phyloP scores from a whole-genome alignment of 2,797 vertebrate genomes.

The Muscicapa striata region DNA sequence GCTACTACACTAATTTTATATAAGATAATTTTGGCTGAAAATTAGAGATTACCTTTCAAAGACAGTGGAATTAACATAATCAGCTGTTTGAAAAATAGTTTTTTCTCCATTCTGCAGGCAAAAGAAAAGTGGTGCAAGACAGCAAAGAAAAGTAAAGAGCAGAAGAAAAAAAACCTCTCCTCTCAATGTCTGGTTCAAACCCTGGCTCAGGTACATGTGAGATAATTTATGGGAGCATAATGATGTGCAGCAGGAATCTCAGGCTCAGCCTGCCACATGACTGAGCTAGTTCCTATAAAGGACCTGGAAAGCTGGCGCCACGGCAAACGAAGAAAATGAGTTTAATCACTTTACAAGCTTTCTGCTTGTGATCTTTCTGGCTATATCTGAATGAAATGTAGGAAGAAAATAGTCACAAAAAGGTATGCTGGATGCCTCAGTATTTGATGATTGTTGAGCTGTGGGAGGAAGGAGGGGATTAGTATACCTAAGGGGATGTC shows the following conservation, averaged over 20 bases:
- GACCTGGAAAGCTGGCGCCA: conserved; percentile 85
- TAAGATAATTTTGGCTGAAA: neutral
- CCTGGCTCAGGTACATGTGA: conserved; percentile 44
- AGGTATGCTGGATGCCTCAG: conserved; percentile 78
- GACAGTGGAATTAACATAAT: neutral
- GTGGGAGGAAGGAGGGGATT: neutral
- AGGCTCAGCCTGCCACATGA: conserved; percentile 75
- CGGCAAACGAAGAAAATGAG: conserved; percentile 86
- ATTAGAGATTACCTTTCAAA: conserved; percentile 1
- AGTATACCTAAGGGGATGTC: conserved; percentile 41
- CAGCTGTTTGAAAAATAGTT: neutral
- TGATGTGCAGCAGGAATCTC: conserved; percentile 80
- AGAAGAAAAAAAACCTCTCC: conserved; percentile 22
- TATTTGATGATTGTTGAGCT: conserved; percentile 71
- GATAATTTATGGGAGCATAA: conserved; percentile 78
- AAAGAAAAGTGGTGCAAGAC: neutral
- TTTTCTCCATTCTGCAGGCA: neutral
- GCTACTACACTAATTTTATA: neutral
- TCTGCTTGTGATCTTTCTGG: conserved; percentile 78
- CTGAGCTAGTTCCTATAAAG: conserved; percentile 82
- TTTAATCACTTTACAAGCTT: conserved; percentile 80
- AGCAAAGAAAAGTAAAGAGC: neutral
- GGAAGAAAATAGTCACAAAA: conserved; percentile 71
- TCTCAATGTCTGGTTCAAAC: conserved; percentile 34
- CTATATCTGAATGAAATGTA: conserved; percentile 78